Percentiles rank a stretch among this genome's conserved stretches.
Conservation (phyloP, 2,888 invertebrate species). For the Phytoseiulus persimilis region DNA sequence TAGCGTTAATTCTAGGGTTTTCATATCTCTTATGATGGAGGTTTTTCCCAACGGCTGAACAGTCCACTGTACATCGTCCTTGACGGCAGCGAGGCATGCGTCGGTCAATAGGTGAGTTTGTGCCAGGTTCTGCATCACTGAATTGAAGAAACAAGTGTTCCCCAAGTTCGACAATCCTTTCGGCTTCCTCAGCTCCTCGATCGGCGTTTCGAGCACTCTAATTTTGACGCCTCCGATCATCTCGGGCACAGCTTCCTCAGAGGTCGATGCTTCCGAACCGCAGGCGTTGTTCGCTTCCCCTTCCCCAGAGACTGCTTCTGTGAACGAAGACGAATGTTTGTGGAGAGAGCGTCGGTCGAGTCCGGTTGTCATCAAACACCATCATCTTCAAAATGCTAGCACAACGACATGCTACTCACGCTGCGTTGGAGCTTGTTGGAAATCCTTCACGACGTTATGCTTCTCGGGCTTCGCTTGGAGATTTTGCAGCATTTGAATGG, state of each 20-base stretch:
- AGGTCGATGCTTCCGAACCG: not conserved
- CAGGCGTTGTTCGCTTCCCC: not conserved
- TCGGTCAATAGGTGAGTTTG: conserved; percentile 56
- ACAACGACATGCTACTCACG: no score
- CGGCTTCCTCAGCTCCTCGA: conserved; percentile 39
- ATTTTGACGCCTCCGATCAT: conserved; percentile 13
- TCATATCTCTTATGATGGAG: conserved; percentile 45
- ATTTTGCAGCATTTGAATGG: not conserved
- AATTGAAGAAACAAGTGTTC: conserved; percentile 95
- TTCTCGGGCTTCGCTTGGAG: conserved; percentile 52
- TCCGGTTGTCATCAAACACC: no score
- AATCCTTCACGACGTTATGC: not conserved
- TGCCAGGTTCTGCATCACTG: conserved; percentile 76
- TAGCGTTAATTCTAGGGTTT: conserved; percentile 49
- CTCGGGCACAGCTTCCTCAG: not conserved
- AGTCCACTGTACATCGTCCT: conserved; percentile 37
- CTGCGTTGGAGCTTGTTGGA: not conserved
- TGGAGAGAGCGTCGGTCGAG: no score
- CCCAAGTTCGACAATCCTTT: conserved; percentile 81
- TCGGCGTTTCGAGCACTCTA: not conserved
- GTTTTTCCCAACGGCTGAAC: conserved; percentile 38
- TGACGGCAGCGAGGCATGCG: conserved; percentile 40
- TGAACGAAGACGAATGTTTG: no score
- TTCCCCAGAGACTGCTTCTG: no score
- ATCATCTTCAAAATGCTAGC: not conserved